phyloP scores from a whole-genome alignment of 2,888 invertebrate genomes.

The Auanema freiburgensis region DNA sequence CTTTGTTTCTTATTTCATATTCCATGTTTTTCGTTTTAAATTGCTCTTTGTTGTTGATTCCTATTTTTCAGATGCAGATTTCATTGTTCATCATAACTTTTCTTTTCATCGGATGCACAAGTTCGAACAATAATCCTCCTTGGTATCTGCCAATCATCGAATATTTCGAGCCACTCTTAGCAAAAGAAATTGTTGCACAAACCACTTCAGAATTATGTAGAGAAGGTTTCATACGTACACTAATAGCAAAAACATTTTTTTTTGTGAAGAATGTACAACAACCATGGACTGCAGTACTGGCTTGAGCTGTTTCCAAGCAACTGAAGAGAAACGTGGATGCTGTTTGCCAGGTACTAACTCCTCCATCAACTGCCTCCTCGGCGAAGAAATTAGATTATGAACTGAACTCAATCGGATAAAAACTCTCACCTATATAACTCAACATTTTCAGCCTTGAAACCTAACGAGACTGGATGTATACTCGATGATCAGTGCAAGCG shows the following conservation, averaged over 20 bases:
- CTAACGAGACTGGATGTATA: conserved; percentile 59
- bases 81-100: too few relatives aligned
- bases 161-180: conserved; percentile 19
- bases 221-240: neutral
- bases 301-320: conserved; percentile 52
- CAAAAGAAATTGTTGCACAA: conserved; percentile 15
- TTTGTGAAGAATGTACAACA: conserved; percentile 42
- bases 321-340: conserved; percentile 43
- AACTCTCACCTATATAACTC: too few relatives aligned
- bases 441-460: conserved; percentile 57
- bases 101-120: too few relatives aligned
- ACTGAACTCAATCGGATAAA: too few relatives aligned
- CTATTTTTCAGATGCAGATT: too few relatives aligned
- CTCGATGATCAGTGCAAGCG: conserved; percentile 60
- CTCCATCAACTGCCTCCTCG: neutral
- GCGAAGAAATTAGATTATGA: too few relatives aligned
- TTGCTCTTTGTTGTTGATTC: too few relatives aligned
- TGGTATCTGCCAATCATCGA: conserved; percentile 39
- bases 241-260: neutral
- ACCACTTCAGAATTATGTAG: neutral
- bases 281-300: conserved; percentile 52
- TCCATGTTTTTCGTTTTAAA: too few relatives aligned
- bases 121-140: conserved; percentile 20
- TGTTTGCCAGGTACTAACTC: conserved; percentile 39
- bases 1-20: too few relatives aligned